phyloP scores from a whole-genome alignment of 2,113 vertebrate genomes.

The Carassius auratus region DNA sequence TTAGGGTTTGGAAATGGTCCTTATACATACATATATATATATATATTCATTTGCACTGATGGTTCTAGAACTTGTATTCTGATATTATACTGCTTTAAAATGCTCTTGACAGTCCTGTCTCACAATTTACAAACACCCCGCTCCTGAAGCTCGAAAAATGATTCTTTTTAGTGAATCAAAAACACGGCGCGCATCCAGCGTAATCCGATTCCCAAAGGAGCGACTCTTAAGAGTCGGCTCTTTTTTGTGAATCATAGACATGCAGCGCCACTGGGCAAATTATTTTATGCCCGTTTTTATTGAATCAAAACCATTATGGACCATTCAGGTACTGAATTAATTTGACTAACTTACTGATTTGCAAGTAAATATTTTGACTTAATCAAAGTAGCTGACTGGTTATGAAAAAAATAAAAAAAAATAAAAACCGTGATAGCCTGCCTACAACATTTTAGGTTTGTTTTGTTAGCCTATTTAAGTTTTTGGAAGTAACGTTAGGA shows the following conservation, averaged over 20 bases:
- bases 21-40: neutral
- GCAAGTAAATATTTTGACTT: neutral
- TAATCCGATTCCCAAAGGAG: neutral
- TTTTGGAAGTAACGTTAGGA: too few species aligned
- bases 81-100: neutral
- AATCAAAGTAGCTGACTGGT: neutral
- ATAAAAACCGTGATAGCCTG: neutral
- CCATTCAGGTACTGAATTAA: neutral
- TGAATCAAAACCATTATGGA: neutral
- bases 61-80: neutral
- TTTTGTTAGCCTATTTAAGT: neutral
- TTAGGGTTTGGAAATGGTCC: neutral
- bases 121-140: neutral
- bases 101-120: neutral
- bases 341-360: neutral
- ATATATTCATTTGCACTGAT: neutral
- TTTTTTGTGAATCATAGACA: neutral
- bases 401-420: neutral
- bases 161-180: constrained; percentile 1
- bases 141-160: neutral
- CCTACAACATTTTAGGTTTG: neutral
- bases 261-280: neutral
- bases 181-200: neutral
- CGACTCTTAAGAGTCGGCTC: neutral
- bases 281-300: neutral